Evolutionary conservation across 2,888 invertebrate genomes (phyloP).

Genomic region (Amphipoea lucens): DNA sequence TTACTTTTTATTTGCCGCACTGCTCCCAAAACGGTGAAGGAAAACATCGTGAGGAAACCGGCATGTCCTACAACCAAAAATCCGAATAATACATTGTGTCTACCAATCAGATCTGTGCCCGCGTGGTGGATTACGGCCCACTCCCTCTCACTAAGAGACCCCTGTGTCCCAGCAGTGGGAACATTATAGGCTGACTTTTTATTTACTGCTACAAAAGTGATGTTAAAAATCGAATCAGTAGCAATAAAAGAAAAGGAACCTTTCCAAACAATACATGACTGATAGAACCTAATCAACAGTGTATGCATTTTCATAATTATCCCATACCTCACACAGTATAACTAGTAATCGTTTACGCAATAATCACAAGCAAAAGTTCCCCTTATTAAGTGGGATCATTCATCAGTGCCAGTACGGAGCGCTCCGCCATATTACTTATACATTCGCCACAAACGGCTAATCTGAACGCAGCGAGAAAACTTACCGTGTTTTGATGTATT

Average conservation of each 20-base stretch:
- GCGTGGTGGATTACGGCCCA: background rate
- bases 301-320: conserved; percentile 8
- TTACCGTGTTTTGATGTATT: conserved; percentile 72
- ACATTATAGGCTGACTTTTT: background rate
- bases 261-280: conserved; percentile 2
- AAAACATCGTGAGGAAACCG: background rate
- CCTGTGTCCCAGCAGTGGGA: background rate
- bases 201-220: background rate
- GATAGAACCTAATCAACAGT: conserved; percentile 1
- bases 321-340: conserved; percentile 13
- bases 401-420: conserved; percentile 78
- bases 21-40: background rate
- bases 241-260: background rate
- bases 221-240: background rate
- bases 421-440: conserved; percentile 79
- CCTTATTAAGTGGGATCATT: conserved; percentile 70
- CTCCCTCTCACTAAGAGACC: background rate
- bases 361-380: conserved; percentile 56
- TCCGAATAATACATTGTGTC: background rate
- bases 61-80: background rate
- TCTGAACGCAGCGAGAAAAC: conserved; percentile 69
- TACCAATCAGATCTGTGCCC: too few relatives aligned
- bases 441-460: conserved; percentile 78
- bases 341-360: conserved; percentile 32
- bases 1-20: background rate